These are phyloP conservation scores for Brachypodius melanocephalos DNA, from an alignment of 2,113 vertebrate species.

Conservation along the genomic window DNA sequence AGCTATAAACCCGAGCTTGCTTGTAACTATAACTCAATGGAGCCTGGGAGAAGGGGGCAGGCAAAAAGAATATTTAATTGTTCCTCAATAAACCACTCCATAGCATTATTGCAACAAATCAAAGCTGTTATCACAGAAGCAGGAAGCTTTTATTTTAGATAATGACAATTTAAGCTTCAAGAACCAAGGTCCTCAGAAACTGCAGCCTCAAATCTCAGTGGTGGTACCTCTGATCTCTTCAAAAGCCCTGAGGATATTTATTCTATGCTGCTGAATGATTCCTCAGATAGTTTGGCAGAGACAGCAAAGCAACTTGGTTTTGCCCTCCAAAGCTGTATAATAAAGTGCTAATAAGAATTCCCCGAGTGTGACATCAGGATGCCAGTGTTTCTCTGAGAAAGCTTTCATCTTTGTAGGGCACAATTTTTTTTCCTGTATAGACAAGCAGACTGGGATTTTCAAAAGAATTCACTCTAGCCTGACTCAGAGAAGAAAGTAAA, in stretches of 20 bases:
- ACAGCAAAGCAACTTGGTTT: background rate
- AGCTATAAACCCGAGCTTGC: background rate
- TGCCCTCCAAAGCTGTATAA: background rate
- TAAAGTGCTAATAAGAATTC: conserved; percentile 5
- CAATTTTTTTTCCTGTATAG: background rate
- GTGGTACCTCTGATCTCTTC: background rate
- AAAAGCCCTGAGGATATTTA: background rate
- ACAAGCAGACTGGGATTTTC: conserved; percentile 6
- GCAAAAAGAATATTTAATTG: background rate
- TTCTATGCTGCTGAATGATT: background rate
- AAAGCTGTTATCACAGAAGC: conserved; percentile 33
- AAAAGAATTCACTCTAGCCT: background rate
- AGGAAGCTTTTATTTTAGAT: conserved; percentile 18
- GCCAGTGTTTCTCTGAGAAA: background rate
- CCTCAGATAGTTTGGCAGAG: conserved; percentile 11
- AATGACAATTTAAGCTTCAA: background rate
- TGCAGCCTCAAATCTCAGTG: background rate
- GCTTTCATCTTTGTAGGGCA: conserved; percentile 20
- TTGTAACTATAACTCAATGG: background rate
- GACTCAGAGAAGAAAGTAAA: background rate
- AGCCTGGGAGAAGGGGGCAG: background rate
- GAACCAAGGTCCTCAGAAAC: background rate
- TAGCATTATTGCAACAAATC: conserved; percentile 9
- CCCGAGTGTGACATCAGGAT: background rate
- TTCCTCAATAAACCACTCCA: conserved; percentile 32